Conservation (phyloP, 2,113 vertebrate species). For the Urocolius indicus region DNA sequence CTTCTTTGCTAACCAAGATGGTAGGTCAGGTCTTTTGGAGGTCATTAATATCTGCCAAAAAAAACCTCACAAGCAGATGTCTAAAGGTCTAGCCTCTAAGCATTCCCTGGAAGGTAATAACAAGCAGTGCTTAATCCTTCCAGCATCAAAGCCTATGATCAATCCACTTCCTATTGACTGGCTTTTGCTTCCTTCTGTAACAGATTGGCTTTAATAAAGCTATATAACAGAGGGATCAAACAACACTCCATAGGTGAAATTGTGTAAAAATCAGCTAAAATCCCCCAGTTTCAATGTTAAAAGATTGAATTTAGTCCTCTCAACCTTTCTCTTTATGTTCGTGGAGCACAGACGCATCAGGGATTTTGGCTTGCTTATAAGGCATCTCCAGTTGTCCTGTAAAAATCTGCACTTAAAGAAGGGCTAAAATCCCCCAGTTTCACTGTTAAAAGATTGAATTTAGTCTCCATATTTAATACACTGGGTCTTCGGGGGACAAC, state of each 20-base stretch:
- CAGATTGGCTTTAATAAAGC: neutral
- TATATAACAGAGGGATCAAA: neutral
- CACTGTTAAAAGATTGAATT: slow-evolving; percentile 1
- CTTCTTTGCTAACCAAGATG: neutral
- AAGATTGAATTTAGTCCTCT: neutral
- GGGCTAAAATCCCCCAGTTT: neutral
- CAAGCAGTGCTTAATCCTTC: neutral
- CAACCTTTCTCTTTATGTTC: too few relatives aligned
- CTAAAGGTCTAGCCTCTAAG: neutral
- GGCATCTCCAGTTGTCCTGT: neutral
- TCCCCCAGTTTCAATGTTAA: neutral
- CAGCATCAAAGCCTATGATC: neutral
- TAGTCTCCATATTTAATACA: slow-evolving; percentile 38
- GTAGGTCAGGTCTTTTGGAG: neutral
- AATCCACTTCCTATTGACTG: neutral
- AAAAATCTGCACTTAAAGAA: slow-evolving; percentile 1
- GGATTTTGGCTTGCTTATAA: too few relatives aligned
- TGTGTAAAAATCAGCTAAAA: slow-evolving; percentile 4
- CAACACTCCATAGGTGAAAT: neutral
- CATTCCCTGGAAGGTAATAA: neutral
- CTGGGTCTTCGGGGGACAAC: slow-evolving; percentile 21
- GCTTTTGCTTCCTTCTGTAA: neutral
- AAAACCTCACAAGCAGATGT: neutral
- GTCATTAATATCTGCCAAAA: neutral
- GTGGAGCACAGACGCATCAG: too few relatives aligned